These are phyloP conservation scores for Leptobrachium leishanense DNA, from an alignment of 2,113 vertebrate genomes.

Conservation along the genomic window DNA sequence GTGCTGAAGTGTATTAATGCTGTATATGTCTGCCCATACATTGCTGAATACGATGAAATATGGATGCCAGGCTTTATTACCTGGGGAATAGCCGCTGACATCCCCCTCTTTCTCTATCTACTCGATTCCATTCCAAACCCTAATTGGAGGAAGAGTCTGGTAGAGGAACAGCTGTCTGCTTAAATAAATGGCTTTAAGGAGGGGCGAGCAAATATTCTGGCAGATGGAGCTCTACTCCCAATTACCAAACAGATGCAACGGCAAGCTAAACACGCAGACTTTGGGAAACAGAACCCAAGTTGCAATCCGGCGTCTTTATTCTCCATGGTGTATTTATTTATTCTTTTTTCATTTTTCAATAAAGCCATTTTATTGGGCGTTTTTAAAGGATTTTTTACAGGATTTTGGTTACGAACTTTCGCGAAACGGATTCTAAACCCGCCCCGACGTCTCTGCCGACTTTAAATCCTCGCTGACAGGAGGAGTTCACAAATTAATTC, in stretches of 20 bases:
- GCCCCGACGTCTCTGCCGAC: too few relatives aligned
- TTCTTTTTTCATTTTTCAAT: too few relatives aligned
- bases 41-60: conserved; percentile 39
- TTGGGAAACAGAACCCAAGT: too few relatives aligned
- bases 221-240: conserved; percentile 52
- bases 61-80: conserved; percentile 21
- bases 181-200: conserved; percentile 53
- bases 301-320: too few relatives aligned
- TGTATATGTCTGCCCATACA: conserved; percentile 2
- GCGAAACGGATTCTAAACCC: too few relatives aligned
- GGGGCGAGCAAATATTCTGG: conserved; percentile 30
- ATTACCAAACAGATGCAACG: conserved; percentile 49
- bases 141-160: conserved; percentile 42
- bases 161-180: conserved; percentile 54
- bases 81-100: conserved; percentile 10
- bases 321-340: too few relatives aligned
- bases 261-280: conserved; percentile 9
- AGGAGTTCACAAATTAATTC: too few relatives aligned
- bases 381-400: too few relatives aligned
- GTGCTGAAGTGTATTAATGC: too few relatives aligned
- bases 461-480: too few relatives aligned
- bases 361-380: too few relatives aligned
- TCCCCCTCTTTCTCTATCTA: conserved; percentile 25
- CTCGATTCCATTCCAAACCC: conserved; percentile 28
- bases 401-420: too few relatives aligned